Evolutionary conservation across 1,140 invertebrate species (phyloP).

Genomic region (Drosophila pandora): DNA sequence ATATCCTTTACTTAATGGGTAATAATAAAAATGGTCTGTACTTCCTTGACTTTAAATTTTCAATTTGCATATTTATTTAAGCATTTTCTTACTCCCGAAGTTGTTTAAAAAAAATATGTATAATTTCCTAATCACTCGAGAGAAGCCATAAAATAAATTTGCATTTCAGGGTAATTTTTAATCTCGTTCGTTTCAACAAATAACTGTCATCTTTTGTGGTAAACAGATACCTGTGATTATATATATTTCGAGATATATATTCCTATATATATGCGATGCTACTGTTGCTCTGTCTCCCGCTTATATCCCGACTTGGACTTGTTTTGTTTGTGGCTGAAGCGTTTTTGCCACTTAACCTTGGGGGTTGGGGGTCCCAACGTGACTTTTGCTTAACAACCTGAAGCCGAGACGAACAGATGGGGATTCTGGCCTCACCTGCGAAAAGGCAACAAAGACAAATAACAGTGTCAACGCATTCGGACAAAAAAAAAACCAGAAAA

Average conservation of each 20-base stretch:
- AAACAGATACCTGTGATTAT: constrained; percentile 38
- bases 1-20: not conserved
- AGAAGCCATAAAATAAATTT: not conserved
- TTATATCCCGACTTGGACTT: constrained; percentile 37
- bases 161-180: constrained; percentile 23
- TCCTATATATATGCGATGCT: constrained; percentile 10
- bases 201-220: constrained; percentile 45
- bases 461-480: constrained; percentile 66
- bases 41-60: not conserved
- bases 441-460: constrained; percentile 14
- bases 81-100: too few relatives aligned
- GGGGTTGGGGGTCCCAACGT: constrained; percentile 57
- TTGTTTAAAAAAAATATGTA: not conserved
- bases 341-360: constrained; percentile 67
- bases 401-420: constrained; percentile 9
- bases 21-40: not conserved
- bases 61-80: not conserved
- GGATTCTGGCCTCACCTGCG: not conserved
- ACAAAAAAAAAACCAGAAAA: constrained; percentile 27
- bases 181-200: constrained; percentile 43
- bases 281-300: constrained; percentile 7
- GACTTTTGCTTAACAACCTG: constrained; percentile 62
- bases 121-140: constrained; percentile 12
- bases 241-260: constrained; percentile 3
- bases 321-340: constrained; percentile 33